A percentile compares a stretch with the other conserved stretches of the same genome.
Evolutionary conservation across 2,797 vertebrate genomes (phyloP).

Genomic region (Myripristis murdjan): DNA sequence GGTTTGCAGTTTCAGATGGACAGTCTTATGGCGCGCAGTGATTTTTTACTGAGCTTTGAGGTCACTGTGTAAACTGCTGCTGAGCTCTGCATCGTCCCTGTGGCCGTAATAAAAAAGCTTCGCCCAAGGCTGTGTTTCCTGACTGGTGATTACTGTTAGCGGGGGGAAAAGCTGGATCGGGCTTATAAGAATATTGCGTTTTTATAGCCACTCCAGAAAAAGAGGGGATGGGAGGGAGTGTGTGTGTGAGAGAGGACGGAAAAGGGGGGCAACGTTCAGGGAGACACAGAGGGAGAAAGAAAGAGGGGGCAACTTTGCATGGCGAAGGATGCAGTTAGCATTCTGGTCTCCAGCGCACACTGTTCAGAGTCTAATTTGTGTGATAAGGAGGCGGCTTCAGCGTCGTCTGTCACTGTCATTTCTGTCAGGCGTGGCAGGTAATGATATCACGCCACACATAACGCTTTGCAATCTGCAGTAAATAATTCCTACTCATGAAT

Average conservation of each 20-base stretch:
- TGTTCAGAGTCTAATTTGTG: slow-evolving; percentile 35
- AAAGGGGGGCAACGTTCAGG: background rate
- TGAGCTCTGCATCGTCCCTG: slow-evolving; percentile 49
- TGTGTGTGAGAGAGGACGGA: background rate
- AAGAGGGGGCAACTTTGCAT: slow-evolving; percentile 35
- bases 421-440: background rate
- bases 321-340: slow-evolving; percentile 45
- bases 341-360: slow-evolving; percentile 35
- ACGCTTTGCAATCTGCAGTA: slow-evolving; percentile 16
- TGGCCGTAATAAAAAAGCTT: slow-evolving; percentile 50
- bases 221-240: background rate
- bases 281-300: slow-evolving; percentile 8
- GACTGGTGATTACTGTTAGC: slow-evolving; percentile 51
- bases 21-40: slow-evolving; percentile 6
- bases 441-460: background rate
- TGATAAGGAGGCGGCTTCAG: slow-evolving; percentile 28
- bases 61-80: slow-evolving; percentile 48
- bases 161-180: slow-evolving; percentile 37
- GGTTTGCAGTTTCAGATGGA: slow-evolving; percentile 26
- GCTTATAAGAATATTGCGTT: slow-evolving; percentile 18
- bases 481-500: slow-evolving; percentile 11
- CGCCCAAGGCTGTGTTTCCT: slow-evolving; percentile 44
- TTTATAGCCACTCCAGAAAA: background rate
- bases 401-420: background rate
- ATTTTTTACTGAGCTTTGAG: slow-evolving; percentile 44